Evolutionary conservation across 2,888 invertebrate species (phyloP), one percentile per base, ranked within the genome.

Genomic region (Abrostola triplasia): DNA sequence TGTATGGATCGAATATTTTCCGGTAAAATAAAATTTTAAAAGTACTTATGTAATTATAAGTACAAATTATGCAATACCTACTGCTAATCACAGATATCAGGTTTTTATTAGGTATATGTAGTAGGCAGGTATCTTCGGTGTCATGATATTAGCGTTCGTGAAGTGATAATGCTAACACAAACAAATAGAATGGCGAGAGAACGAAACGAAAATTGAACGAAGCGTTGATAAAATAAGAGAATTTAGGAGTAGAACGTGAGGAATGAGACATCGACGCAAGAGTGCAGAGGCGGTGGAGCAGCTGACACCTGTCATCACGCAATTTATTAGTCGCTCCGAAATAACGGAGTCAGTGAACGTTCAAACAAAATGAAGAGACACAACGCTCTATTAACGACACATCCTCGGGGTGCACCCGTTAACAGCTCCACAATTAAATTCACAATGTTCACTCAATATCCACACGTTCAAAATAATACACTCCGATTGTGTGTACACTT

Each of bases 271-370:
- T 93, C 93, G 93, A 91, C 94, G 93, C 93, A 91, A 92, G 94
- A 94, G 94, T 93, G 94, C 94, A 93, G 93, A 93, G 94, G 94
- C 94, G 94, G 90, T 90, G 87, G 91, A 92, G 93, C 94, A 93
- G 93, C 94, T 94, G 94, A 94, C 94, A 94, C 91, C 93, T 94
- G 94, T 94, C 94, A 94, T 94, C 94, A 90, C 90, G 92, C 94
- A 92, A 94, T 94, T 94, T 94, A 94, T 94, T 93, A 93, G 90
- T 83, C 90, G 92, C 92, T 92, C 93, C 92, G 92, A 94, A 94
- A 94, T 94, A 94, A 93, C 93, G 88, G 92, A 90, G 92, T 90
- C 92, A 91, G 85, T 90, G 92, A 92, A 92, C 93, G 92, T 87
- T 92, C 89, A 89, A 90, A 93, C 92, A 93, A 93, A 93, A 92